These are phyloP conservation scores for Progne subis DNA, from an alignment of 2,113 vertebrate genomes.

Conservation along the genomic window DNA sequence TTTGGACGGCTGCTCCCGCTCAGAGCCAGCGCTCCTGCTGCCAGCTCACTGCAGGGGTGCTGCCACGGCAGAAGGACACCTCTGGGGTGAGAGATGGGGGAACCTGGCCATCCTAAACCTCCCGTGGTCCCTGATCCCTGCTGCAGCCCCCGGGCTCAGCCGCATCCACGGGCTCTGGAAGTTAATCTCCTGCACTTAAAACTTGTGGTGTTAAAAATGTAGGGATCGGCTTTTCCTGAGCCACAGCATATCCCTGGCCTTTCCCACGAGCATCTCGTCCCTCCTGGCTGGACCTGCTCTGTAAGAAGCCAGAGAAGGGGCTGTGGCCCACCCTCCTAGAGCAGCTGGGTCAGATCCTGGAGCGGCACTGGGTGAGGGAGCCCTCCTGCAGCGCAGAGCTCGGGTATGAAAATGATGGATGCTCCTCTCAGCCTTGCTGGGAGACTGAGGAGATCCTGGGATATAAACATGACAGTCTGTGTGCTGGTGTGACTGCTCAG, in stretches of 20 bases:
- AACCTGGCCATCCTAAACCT: background rate
- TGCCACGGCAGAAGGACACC: fast-evolving
- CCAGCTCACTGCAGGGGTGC: fast-evolving
- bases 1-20: fast-evolving
- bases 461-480: background rate
- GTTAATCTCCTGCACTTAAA: background rate
- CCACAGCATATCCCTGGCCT: fast-evolving
- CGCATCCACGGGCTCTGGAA: fast-evolving
- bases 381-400: background rate
- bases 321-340: background rate
- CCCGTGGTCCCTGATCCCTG: fast-evolving
- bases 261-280: fast-evolving
- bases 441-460: background rate
- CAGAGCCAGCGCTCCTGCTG: fast-evolving
- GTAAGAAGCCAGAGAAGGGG: background rate
- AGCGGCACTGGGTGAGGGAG: background rate
- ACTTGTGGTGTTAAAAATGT: background rate
- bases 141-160: fast-evolving
- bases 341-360: background rate
- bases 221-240: background rate
- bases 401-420: background rate
- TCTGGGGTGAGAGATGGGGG: background rate
- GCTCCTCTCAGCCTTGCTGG: background rate
- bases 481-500: background rate
- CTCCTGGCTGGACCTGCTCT: background rate